These are phyloP conservation scores for Linyphia triangularis DNA, from an alignment of 2,888 invertebrate genomes.

Conservation along the genomic window DNA sequence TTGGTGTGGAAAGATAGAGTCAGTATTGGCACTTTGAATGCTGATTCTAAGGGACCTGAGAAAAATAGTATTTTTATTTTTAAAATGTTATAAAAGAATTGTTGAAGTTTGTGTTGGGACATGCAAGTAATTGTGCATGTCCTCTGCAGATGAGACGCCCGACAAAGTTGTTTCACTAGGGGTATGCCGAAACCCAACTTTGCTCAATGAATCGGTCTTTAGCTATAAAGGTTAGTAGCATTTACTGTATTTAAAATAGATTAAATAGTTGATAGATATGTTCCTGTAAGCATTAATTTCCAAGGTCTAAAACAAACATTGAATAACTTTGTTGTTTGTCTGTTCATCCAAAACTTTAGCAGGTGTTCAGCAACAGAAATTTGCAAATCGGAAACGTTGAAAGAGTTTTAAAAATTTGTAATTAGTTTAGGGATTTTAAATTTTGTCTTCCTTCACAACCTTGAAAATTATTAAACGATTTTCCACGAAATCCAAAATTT, in stretches of 20 bases:
- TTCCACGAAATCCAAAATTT: too few relatives aligned
- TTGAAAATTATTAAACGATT: too few relatives aligned
- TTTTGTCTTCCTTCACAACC: too few relatives aligned
- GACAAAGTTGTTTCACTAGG: constrained; percentile 5
- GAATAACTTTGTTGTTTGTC: not conserved
- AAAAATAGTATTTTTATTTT: too few relatives aligned
- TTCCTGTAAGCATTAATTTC: not conserved
- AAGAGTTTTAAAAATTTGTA: not conserved
- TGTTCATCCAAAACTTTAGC: not conserved
- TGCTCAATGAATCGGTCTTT: constrained; percentile 11
- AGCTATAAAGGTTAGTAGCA: constrained; percentile 35
- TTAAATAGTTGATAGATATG: not conserved
- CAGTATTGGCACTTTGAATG: too few relatives aligned
- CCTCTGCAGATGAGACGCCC: constrained; percentile 45
- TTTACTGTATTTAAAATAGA: not conserved
- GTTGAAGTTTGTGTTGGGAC: constrained; percentile 12
- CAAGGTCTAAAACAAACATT: not conserved
- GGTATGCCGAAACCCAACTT: constrained; percentile 16
- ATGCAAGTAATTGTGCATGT: constrained; percentile 56
- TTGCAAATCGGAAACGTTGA: not conserved
- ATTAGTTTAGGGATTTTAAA: too few relatives aligned
- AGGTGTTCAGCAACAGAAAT: not conserved
- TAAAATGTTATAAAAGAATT: not conserved
- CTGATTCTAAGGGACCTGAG: too few relatives aligned
- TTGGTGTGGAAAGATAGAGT: too few relatives aligned